These are phyloP conservation scores for Drosophila niveifrons DNA, from an alignment of 2,888 invertebrate genomes.

Conservation along the genomic window DNA sequence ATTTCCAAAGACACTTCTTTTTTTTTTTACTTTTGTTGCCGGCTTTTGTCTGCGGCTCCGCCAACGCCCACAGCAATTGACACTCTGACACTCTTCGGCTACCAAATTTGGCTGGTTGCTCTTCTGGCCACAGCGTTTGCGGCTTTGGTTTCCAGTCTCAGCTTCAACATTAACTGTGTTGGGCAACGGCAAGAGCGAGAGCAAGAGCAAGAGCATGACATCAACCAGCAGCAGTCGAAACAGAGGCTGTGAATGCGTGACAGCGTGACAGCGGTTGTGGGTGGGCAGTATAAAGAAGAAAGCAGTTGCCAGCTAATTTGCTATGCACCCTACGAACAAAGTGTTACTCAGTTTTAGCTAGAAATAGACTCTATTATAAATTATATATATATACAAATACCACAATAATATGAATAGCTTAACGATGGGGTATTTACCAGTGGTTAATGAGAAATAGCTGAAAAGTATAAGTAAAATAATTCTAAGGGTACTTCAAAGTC, in stretches of 20 bases:
- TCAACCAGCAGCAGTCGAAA: slow-evolving; percentile 40
- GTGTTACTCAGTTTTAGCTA: not conserved
- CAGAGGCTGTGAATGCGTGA: slow-evolving; percentile 1
- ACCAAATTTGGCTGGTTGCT: slow-evolving; percentile 49
- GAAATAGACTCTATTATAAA: no score
- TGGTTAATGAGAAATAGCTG: not conserved
- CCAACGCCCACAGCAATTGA: slow-evolving; percentile 35
- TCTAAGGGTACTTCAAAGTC: slow-evolving; percentile 35
- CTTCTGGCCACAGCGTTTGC: slow-evolving; percentile 14
- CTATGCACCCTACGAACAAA: slow-evolving; percentile 6
- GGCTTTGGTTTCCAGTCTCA: slow-evolving; percentile 13
- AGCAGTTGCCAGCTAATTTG: slow-evolving; percentile 40
- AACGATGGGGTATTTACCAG: not conserved
- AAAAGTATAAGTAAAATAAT: not conserved
- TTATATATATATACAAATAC: not conserved
- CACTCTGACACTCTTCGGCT: slow-evolving; percentile 12
- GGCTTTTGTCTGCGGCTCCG: slow-evolving; percentile 42
- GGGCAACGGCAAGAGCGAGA: slow-evolving; percentile 14
- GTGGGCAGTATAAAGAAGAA: slow-evolving; percentile 41
- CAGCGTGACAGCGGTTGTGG: slow-evolving; percentile 7
- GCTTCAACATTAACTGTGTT: slow-evolving; percentile 28
- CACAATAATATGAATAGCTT: not conserved
- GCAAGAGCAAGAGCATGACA: slow-evolving; percentile 44
- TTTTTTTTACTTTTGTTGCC: slow-evolving; percentile 13
- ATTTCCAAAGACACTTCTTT: slow-evolving; percentile 23